Evolutionary conservation across 2,888 invertebrate species (phyloP).

Genomic region (Melanostoma mellinum): DNA sequence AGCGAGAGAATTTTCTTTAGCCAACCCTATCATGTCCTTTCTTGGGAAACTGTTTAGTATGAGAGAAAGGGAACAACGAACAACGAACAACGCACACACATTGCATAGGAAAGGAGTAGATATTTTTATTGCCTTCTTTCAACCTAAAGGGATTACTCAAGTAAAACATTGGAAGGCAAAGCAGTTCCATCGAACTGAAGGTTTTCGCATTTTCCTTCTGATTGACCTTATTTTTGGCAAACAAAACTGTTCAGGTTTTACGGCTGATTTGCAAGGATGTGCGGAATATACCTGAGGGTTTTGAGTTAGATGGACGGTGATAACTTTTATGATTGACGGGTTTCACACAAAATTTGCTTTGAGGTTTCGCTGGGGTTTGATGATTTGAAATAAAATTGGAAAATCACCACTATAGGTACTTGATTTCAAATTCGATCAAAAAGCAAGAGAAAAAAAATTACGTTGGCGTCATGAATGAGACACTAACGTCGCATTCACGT

Average conservation of each 20-base stretch:
- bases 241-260: constrained; percentile 60
- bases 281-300: constrained; percentile 28
- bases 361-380: constrained; percentile 29
- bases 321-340: constrained; percentile 49
- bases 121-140: constrained; percentile 53
- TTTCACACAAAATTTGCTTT: constrained; percentile 52
- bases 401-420: not conserved
- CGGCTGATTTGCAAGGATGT: constrained; percentile 37
- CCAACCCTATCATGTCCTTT: constrained; percentile 61
- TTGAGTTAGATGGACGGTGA: not conserved
- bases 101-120: constrained; percentile 17
- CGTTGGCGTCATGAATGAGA: constrained; percentile 30
- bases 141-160: constrained; percentile 53
- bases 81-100: constrained; percentile 14
- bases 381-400: not conserved
- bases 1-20: constrained; percentile 21
- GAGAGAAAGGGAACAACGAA: constrained; percentile 34
- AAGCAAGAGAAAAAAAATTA: constrained; percentile 9
- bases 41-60: constrained; percentile 47
- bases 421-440: not conserved
- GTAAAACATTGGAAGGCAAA: constrained; percentile 15
- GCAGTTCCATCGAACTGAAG: constrained; percentile 17
- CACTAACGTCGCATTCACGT: constrained; percentile 23
- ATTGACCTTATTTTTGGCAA: constrained; percentile 63
- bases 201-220: constrained; percentile 50